Percentiles rank a stretch among this genome's conserved stretches.
Conservation (phyloP, 2,113 vertebrate species). For the Saguinus imperator region DNA sequence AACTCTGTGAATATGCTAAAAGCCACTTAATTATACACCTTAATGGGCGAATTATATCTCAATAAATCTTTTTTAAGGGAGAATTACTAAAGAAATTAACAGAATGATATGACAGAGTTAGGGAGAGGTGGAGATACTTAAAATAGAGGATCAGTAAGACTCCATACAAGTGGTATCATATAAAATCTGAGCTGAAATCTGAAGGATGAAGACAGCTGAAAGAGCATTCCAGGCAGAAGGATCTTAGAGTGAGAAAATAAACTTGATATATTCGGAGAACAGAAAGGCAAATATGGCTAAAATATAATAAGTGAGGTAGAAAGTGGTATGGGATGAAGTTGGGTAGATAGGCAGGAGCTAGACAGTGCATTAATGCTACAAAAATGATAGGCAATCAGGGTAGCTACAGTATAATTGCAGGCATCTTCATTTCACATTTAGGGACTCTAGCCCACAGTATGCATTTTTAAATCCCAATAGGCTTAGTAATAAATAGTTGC, state of each 20-base stretch:
- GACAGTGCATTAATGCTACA: not conserved
- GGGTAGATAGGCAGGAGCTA: not conserved
- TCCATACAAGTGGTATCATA: not conserved
- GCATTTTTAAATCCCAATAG: not conserved
- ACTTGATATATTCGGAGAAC: not conserved
- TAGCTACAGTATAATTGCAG: not conserved
- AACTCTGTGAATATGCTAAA: conserved; percentile 30
- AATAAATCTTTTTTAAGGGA: not conserved
- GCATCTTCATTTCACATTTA: conserved; percentile 16
- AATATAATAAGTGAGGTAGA: not conserved
- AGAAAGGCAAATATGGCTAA: not conserved
- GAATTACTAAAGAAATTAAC: conserved; percentile 1
- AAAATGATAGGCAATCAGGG: not conserved
- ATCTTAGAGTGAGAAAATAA: not conserved
- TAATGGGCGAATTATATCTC: not conserved
- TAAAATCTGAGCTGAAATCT: conserved; percentile 6
- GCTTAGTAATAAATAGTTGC: not conserved
- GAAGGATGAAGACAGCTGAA: not conserved
- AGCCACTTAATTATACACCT: not conserved
- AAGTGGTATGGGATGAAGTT: not conserved
- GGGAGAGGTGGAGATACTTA: not conserved
- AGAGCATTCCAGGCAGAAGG: not conserved
- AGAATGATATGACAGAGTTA: not conserved
- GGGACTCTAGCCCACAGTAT: not conserved
- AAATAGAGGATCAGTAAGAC: not conserved